Base-by-base conservation (phyloP, 2,113 vertebrate genomes). In the Nematolebias whitei region DNA sequence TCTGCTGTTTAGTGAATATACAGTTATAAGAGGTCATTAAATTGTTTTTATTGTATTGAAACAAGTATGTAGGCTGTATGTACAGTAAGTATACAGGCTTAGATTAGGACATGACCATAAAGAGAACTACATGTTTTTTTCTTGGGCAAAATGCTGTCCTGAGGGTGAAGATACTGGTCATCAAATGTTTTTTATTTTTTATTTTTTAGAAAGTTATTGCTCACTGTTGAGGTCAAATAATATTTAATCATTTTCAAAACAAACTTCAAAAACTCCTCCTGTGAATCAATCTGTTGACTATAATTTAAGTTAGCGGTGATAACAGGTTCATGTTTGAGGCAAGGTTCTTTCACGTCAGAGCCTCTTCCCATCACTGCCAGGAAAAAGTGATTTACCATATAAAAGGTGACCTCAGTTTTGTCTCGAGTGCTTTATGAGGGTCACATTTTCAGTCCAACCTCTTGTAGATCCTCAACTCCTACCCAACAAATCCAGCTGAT, bases 391-490 rank as follows among this genome's bases (percentile, higher is more conserved):
- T 76, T 71, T 60, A 61, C 32, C 61, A 24, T 52, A 49, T 62
- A 69, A 68, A 73, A 63, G 39, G 65, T 61, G 55, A 55, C 48
- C 50, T 72, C 54, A 24, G 32, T 39, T 69, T 55, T 45, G 63
- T 77, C 48, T 83, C 63, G 79, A 81, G 84, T 74, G 63, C n/a
- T 72, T 63, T 64, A 50, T 76, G n/a, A 22, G 35, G 41, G 38
- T 26, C 29, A 58, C 45, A 22, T 57, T 57, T 66, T 74, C 39
- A 49, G 43, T 23, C 18, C 32, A 26, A 22, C 44, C 68, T 29
- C 62, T 56, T 41, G 55, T 76, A 66, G 43, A 32, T 59, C 19
- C 63, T 77, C 68, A 35, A 6, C 6, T 1, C 9, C 8, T 35
- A 52, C 20, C 32, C 53, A 59, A 69, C 53, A 67, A 63, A 74